Conservation (phyloP, 2,888 invertebrate species). For the Papilio protenor region DNA sequence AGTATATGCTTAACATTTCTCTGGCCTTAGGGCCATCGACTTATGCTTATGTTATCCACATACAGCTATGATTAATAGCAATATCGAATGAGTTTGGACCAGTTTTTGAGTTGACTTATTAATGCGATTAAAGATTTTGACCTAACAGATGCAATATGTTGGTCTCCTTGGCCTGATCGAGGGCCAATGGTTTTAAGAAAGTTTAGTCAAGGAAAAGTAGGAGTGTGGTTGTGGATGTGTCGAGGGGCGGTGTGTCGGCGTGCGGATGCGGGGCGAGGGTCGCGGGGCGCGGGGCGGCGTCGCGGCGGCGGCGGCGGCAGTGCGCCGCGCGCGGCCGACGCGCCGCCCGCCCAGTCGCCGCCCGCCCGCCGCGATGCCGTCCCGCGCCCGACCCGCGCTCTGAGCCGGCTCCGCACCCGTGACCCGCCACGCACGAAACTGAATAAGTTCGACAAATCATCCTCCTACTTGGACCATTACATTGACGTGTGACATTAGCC, state of each 20-base stretch:
- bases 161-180: not conserved
- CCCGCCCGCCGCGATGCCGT: constrained; percentile 57
- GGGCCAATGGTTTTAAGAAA: not conserved
- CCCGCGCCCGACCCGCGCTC: constrained; percentile 63
- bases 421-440: constrained; percentile 66
- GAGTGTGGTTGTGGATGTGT: not conserved
- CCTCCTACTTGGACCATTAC: constrained; percentile 83
- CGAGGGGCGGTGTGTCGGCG: not conserved
- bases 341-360: constrained; percentile 73
- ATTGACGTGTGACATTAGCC: constrained; percentile 64
- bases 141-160: not conserved
- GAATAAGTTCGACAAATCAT: constrained; percentile 84
- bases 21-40: not conserved
- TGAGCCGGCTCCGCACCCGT: constrained; percentile 54
- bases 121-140: not conserved
- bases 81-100: not conserved
- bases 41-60: not conserved
- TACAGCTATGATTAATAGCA: not conserved
- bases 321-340: constrained; percentile 85
- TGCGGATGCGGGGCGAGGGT: constrained; percentile 2
- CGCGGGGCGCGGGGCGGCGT: constrained; percentile 58
- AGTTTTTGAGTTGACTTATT: no score
- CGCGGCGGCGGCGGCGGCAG: constrained; percentile 76
- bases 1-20: not conserved
- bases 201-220: constrained; percentile 11